Evolutionary conservation across 2,797 vertebrate genomes (phyloP).

Genomic region (Pseudochromis fuscus): DNA sequence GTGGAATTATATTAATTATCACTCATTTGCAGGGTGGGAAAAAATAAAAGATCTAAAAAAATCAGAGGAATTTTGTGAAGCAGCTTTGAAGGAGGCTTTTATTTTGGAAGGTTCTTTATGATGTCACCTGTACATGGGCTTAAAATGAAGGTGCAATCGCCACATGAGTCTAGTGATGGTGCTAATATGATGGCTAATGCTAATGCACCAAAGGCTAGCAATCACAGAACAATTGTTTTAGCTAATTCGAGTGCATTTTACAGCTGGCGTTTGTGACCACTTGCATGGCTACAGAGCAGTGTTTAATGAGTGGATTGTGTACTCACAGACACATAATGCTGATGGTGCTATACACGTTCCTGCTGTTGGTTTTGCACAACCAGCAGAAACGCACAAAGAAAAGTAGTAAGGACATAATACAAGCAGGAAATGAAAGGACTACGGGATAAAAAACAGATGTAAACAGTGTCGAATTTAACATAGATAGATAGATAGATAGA

Average conservation of each 20-base stretch:
- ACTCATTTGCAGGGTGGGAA: slow-evolving; percentile 40
- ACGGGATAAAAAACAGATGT: no score
- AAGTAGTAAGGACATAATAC: no score
- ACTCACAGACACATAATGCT: background rate
- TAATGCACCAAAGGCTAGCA: no score
- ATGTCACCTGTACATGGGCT: background rate
- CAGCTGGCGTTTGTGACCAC: no score
- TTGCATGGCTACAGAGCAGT: background rate
- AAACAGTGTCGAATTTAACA: no score
- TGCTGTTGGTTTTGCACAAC: background rate
- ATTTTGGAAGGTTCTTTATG: slow-evolving; percentile 2
- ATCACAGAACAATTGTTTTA: no score
- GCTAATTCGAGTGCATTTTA: background rate
- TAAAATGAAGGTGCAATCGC: background rate
- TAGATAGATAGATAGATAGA: no score
- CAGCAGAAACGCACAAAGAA: no score
- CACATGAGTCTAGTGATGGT: no score
- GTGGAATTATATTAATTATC: slow-evolving; percentile 62
- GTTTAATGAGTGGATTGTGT: background rate
- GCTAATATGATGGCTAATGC: no score
- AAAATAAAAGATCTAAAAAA: slow-evolving; percentile 41
- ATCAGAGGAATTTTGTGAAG: background rate
- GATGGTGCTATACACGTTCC: background rate
- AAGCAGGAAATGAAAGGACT: no score
- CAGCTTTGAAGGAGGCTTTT: slow-evolving; percentile 15